Evolutionary conservation across 2,113 vertebrate species (phyloP).

Genomic region (Periophthalmus modestus): DNA sequence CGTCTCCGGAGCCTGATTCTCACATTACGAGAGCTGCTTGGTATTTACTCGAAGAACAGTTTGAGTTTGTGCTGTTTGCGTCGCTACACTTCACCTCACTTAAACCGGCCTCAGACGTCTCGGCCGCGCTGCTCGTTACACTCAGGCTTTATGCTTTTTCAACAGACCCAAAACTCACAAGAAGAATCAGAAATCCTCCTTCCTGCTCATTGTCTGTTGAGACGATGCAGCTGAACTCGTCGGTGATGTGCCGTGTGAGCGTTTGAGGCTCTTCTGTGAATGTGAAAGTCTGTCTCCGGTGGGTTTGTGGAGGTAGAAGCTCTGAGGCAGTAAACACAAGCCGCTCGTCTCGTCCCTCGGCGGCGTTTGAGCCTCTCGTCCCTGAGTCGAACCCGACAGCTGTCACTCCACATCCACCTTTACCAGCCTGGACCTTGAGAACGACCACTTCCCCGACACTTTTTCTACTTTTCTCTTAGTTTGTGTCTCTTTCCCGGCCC

Average conservation of each 20-base stretch:
- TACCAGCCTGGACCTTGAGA: slow-evolving; percentile 45
- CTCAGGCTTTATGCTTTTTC: background rate
- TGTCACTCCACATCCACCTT: slow-evolving; percentile 73
- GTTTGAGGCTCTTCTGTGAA: too few relatives aligned
- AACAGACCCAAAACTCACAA: background rate
- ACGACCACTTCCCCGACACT: slow-evolving; percentile 38
- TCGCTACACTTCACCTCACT: background rate
- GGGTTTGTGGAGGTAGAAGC: slow-evolving; percentile 19
- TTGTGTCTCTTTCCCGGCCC: slow-evolving; percentile 20
- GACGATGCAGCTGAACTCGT: slow-evolving; percentile 55
- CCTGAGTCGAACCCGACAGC: slow-evolving; percentile 72
- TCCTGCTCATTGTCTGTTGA: slow-evolving; percentile 46
- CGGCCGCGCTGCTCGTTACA: background rate
- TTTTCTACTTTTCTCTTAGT: background rate
- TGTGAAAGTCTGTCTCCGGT: too few relatives aligned
- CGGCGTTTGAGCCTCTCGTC: slow-evolving; percentile 58
- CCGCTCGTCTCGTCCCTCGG: slow-evolving; percentile 46
- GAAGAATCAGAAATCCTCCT: slow-evolving; percentile 10
- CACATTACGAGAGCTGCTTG: background rate
- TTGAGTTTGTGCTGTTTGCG: background rate
- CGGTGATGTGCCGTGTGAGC: too few relatives aligned
- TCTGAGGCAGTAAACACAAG: slow-evolving; percentile 56
- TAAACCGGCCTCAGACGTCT: background rate
- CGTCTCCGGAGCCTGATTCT: background rate
- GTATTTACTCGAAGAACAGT: background rate